Percentiles rank a stretch among this genome's conserved stretches.
These are phyloP conservation scores for Hylyphantes graminicola DNA, from an alignment of 1,140 invertebrate genomes.

Conservation along the genomic window DNA sequence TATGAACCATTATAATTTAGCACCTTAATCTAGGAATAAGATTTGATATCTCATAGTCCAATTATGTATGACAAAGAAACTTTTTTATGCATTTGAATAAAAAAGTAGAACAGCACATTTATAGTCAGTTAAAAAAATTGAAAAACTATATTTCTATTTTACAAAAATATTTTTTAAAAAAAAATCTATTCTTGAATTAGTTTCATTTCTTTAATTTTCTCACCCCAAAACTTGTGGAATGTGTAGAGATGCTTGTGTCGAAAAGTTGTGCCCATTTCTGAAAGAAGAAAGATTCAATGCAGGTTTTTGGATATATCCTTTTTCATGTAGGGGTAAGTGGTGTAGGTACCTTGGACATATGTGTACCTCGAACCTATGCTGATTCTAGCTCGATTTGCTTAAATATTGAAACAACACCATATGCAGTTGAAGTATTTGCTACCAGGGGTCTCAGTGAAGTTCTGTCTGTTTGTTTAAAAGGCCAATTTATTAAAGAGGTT, in stretches of 20 bases:
- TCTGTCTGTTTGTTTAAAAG: no score
- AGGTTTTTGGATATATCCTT: no score
- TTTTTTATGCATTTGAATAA: background rate
- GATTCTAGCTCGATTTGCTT: no score
- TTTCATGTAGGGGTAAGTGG: no score
- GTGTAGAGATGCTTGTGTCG: conserved; percentile 62
- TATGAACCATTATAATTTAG: no score
- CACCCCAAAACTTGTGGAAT: conserved; percentile 64
- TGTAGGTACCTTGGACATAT: no score
- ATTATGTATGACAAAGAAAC: background rate
- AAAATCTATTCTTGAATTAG: background rate
- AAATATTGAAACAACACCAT: no score
- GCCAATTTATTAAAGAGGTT: no score
- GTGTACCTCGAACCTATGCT: no score
- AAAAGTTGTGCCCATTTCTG: conserved; percentile 51
- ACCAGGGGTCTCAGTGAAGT: no score
- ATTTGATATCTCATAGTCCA: background rate
- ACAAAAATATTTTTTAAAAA: background rate
- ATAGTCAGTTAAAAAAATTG: background rate
- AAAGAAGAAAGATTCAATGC: background rate
- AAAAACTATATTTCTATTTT: background rate
- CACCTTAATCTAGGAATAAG: no score
- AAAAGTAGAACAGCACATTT: background rate
- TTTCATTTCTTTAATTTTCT: background rate
- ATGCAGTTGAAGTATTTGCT: no score